Evolutionary conservation across 2,888 invertebrate genomes (phyloP).

Genomic region (Chymomyza caudatula): DNA sequence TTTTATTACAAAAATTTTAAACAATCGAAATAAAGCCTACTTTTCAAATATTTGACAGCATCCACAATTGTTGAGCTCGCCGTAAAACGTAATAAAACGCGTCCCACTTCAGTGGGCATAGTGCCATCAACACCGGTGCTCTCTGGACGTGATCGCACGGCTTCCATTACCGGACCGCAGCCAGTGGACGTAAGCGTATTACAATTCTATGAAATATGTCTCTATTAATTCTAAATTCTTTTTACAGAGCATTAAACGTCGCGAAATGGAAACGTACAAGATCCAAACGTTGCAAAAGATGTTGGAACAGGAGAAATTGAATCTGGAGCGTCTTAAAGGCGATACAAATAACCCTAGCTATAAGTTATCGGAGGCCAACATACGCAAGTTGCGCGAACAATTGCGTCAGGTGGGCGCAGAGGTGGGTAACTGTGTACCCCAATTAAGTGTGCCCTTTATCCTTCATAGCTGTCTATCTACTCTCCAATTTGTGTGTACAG

Average conservation of each 20-base stretch:
- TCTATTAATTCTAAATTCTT: neutral
- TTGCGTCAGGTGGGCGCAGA: slow-evolving; percentile 78
- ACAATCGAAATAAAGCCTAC: slow-evolving; percentile 15
- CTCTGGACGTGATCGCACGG: slow-evolving; percentile 79
- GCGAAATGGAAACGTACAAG: slow-evolving; percentile 89
- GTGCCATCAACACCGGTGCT: slow-evolving; percentile 80
- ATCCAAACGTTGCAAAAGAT: slow-evolving; percentile 92
- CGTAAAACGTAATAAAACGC: slow-evolving; percentile 81
- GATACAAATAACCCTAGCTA: slow-evolving; percentile 74
- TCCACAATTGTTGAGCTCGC: slow-evolving; percentile 84
- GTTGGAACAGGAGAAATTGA: slow-evolving; percentile 91
- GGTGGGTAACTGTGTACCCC: slow-evolving; percentile 64
- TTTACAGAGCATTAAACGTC: slow-evolving; percentile 88
- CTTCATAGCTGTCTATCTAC: neutral
- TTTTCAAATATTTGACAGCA: slow-evolving; percentile 78
- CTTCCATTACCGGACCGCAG: slow-evolving; percentile 87
- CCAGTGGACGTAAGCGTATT: slow-evolving; percentile 86
- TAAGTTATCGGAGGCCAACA: slow-evolving; percentile 77
- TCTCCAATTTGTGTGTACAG: neutral
- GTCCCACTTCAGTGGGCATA: slow-evolving; percentile 78
- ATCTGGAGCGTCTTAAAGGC: slow-evolving; percentile 86
- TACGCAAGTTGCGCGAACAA: slow-evolving; percentile 77
- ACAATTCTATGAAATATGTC: neutral
- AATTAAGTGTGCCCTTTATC: neutral
- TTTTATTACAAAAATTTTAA: neutral